These are phyloP conservation scores for Eupithecia subfuscata DNA, from an alignment of 2,888 invertebrate species.

Conservation along the genomic window DNA sequence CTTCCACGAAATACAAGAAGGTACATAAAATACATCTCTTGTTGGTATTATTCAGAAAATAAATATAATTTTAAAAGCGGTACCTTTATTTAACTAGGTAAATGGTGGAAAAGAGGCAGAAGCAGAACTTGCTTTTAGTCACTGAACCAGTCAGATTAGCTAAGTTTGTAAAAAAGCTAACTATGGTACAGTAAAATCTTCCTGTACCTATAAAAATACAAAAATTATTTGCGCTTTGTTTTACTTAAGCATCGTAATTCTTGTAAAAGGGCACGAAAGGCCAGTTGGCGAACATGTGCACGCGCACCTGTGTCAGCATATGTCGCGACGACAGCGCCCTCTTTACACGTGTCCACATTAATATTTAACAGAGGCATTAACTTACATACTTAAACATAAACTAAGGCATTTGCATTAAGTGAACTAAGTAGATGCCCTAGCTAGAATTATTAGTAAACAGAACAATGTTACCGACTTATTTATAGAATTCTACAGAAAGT, in stretches of 20 bases:
- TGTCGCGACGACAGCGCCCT: conserved; percentile 44
- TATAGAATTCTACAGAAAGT: not conserved
- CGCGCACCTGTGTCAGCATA: conserved; percentile 53
- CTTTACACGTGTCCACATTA: conserved; percentile 15
- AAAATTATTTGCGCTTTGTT: conserved; percentile 7
- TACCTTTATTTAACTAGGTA: not conserved
- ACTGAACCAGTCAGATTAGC: not conserved
- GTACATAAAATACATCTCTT: not conserved
- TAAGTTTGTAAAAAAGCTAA: not conserved
- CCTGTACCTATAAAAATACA: not conserved
- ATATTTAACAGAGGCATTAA: conserved; percentile 5
- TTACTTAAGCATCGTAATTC: not conserved
- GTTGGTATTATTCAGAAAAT: not conserved
- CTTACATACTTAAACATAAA: conserved; percentile 12
- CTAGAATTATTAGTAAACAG: not conserved
- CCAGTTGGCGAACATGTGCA: conserved; percentile 50
- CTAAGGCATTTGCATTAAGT: conserved; percentile 3
- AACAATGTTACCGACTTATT: not conserved
- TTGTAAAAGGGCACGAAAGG: conserved; percentile 40
- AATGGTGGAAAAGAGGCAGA: not conserved
- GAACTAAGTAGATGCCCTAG: not conserved
- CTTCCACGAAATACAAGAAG: conserved; percentile 9
- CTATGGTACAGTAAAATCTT: not conserved
- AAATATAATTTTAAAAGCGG: not conserved
- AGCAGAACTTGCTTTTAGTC: not conserved